These are phyloP conservation scores for Trachelus troglodyta DNA, from an alignment of 2,888 invertebrate species.

Conservation along the genomic window DNA sequence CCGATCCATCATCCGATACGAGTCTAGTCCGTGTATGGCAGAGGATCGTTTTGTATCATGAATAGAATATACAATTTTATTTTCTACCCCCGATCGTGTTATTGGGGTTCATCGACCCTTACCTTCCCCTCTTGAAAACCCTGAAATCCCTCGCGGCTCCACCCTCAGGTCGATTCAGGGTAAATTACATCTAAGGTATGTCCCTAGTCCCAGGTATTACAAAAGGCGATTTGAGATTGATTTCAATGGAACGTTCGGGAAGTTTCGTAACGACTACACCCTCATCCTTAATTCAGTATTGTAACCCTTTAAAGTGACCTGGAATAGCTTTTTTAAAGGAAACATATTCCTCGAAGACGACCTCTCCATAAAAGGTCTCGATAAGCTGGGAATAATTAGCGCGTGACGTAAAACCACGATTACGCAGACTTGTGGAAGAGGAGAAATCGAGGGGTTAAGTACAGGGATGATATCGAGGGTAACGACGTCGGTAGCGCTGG, in stretches of 20 bases:
- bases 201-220: background rate
- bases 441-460: slow-evolving; percentile 20
- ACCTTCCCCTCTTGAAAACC: background rate
- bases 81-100: background rate
- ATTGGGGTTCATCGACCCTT: background rate
- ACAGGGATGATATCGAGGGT: slow-evolving; percentile 15
- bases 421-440: background rate
- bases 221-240: background rate
- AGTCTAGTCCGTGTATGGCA: background rate
- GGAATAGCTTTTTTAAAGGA: background rate
- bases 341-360: background rate
- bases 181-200: background rate
- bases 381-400: background rate
- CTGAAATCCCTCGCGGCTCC: background rate
- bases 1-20: background rate
- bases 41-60: background rate
- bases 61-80: background rate
- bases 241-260: background rate
- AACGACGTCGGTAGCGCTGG: slow-evolving; percentile 6
- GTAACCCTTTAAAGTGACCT: background rate
- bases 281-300: background rate
- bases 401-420: background rate
- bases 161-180: background rate
- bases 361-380: background rate
- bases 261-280: background rate